These are phyloP conservation scores for Chelonus formosanus DNA, from an alignment of 2,888 invertebrate genomes.

Conservation along the genomic window DNA sequence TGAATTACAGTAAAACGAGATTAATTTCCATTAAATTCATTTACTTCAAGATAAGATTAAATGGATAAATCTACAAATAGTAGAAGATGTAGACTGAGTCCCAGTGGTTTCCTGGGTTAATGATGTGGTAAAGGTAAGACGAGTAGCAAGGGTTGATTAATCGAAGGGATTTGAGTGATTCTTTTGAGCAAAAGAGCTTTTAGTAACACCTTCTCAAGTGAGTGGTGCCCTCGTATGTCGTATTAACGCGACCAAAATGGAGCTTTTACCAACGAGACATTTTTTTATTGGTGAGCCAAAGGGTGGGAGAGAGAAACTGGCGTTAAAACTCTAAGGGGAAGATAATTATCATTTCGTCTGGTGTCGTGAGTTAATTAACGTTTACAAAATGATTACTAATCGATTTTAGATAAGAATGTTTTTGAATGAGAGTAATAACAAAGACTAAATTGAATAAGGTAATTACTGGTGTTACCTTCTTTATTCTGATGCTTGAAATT, in stretches of 20 bases:
- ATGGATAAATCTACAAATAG: conserved; percentile 11
- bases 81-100: neutral
- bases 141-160: conserved; percentile 13
- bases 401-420: neutral
- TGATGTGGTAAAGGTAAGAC: conserved; percentile 7
- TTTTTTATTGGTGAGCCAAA: too few species aligned
- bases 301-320: conserved; percentile 7
- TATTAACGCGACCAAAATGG: conserved; percentile 4
- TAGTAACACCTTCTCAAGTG: conserved; percentile 1
- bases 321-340: conserved; percentile 17
- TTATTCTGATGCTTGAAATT: too few species aligned
- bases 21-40: too few species aligned
- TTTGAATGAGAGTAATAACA: too few species aligned
- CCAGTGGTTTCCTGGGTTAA: conserved; percentile 1
- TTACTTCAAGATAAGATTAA: neutral
- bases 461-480: too few species aligned
- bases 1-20: too few species aligned
- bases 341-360: conserved; percentile 24
- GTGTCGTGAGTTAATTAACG: conserved; percentile 20
- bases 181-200: conserved; percentile 8
- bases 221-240: conserved; percentile 3
- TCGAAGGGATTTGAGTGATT: conserved; percentile 7
- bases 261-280: conserved; percentile 8
- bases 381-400: neutral
- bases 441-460: too few species aligned